A percentile compares a stretch with the other conserved stretches of the same genome.
Conservation (phyloP, 2,888 invertebrate species). For the Biston stratarius region DNA sequence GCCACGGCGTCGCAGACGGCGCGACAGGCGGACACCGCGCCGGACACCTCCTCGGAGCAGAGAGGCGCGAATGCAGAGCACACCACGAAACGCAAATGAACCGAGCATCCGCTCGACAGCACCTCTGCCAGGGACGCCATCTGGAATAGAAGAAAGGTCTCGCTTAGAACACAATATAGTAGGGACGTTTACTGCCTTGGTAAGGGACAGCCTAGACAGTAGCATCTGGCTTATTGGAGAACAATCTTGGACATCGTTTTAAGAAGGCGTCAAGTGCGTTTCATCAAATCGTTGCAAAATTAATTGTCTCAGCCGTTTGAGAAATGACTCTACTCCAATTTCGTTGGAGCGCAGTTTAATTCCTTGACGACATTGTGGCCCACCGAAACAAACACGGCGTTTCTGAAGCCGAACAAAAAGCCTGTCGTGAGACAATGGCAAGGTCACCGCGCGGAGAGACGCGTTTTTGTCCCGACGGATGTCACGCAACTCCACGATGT, state of each 20-base stretch:
- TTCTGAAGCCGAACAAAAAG: conserved; percentile 36
- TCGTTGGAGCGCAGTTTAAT: neutral
- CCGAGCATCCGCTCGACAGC: conserved; percentile 92
- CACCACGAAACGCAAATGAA: conserved; percentile 93
- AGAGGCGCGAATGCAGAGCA: conserved; percentile 97
- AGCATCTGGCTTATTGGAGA: no score
- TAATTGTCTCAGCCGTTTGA: neutral
- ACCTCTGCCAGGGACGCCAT: conserved; percentile 90
- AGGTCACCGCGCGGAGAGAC: conserved; percentile 60
- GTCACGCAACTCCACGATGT: conserved; percentile 50
- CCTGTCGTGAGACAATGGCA: conserved; percentile 63
- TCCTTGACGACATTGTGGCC: neutral
- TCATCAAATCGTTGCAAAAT: neutral
- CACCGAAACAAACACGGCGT: conserved; percentile 5
- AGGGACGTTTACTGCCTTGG: neutral
- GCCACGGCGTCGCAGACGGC: conserved; percentile 93
- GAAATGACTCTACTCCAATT: neutral
- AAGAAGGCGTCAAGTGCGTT: no score
- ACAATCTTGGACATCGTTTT: no score
- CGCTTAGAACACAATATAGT: conserved; percentile 20
- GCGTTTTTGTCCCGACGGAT: conserved; percentile 67
- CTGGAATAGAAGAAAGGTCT: conserved; percentile 77
- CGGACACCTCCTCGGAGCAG: conserved; percentile 94
- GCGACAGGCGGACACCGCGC: conserved; percentile 94
- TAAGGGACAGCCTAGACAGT: neutral